Base-by-base conservation (phyloP, 2,888 invertebrate genomes). In the Ceriagrion tenellum region DNA sequence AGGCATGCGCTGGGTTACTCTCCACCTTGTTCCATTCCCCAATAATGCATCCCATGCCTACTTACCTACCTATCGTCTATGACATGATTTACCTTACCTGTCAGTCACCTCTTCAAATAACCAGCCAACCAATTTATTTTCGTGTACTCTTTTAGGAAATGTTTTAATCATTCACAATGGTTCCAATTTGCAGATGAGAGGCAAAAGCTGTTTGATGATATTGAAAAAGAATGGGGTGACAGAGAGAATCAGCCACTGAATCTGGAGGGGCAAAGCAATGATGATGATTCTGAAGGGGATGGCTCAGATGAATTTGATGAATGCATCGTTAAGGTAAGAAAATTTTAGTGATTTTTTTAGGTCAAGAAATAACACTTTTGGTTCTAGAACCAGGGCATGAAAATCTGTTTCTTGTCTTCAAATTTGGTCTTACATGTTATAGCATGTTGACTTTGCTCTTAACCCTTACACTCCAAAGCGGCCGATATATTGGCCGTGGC, bases 171-270 rank as follows among this genome's bases (percentile, higher is more conserved):
- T 59, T 20, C 10, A 10, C 20, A 59, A 35, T 6, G 12, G 95
- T 56, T 90, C 18, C 95, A 13, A 63, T 88, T 96, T 96, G 55
- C 97, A 98, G 98, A 97, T 95, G 99, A 99, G 96, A 97, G 99
- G 12, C 98, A 98, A 95, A 98, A 98, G 96, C 97, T 98, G 0
- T 98, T 98, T 95, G 97, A 97, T 35, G 98, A 98, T 96, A 98
- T 99, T 0, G 98, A 99, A 96, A 97, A 97, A 0, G 98, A 98
- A 95, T 99, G 99, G 98, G 97, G 97, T 0, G 98, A 97, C 96
- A 97, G 98, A 10, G 97, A 98, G 96, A 97, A 97, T 63, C 96
- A 96, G 96, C 96, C 0, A 96, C 97, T 2, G 97, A 97, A 59
- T 96, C 97, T 63, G 97, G 97, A 95, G 96, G 97, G 40, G 97